Evolutionary conservation across 2,797 vertebrate genomes (phyloP), one percentile per base, ranked within the genome.

Genomic region (Pempheris klunzingeri): DNA sequence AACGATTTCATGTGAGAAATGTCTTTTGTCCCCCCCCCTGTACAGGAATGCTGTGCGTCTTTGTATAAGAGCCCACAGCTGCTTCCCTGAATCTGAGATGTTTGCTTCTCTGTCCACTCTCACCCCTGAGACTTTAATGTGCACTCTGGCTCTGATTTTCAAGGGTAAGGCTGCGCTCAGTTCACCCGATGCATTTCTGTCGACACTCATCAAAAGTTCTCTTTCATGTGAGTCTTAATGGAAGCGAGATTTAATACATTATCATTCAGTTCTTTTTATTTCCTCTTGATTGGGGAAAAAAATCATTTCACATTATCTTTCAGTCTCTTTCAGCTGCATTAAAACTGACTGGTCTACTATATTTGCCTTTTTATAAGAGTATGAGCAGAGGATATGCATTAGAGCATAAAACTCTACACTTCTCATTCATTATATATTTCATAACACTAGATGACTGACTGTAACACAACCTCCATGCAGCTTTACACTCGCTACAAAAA

Each of bases 1-100:
- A 70, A 63, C 17, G 74, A 47, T 52, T 49, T 67, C 24, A 63
- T 61, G 11, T 78, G 62, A 22, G 41, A 39, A 13, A 43, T 71
- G 13, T 71, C 0, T 74, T 28, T 63, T 34, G 32, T 54, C 30
- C 6, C 36, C 15, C n/a, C 24, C 4, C 52, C n/a, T 76, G 30
- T 71, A 39, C 85, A 99, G 98, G 90, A 94, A 94, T 1, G 97
- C 98, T 32, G 94, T 97, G 43, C 47, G 55, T 49, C 95, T 99
- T 30, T 94, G 95, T 0, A 81, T 92, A 66, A 92, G 82, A 90
- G 96, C 96, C 64, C 68, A 94, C 22, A 39, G 66, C 58, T 82
- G 1, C 58, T 98, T 97, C 88, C 95, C 90, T 4, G 90, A 95
- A 9, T 94, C 95, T 11, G 91, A 93, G 53, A 93, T 95, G 69